These are phyloP conservation scores for Lytechinus variegatus DNA, from an alignment of 35 echinoderm and acorn worm species.

Conservation along the genomic window DNA sequence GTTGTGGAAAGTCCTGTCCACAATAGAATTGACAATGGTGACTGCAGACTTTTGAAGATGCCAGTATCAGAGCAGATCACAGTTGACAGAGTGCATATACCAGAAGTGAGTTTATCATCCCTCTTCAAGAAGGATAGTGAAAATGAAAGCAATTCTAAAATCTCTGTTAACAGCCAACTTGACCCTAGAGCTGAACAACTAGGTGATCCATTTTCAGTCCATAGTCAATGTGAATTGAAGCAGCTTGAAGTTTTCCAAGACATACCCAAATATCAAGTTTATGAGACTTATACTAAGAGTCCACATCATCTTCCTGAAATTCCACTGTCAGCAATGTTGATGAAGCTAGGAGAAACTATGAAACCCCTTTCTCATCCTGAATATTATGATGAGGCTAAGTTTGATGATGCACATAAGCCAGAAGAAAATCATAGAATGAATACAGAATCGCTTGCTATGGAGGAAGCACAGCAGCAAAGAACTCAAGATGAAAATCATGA, in stretches of 20 bases:
- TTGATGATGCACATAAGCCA: background rate
- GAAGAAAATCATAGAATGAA: background rate
- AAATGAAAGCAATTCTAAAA: background rate
- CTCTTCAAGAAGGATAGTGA: background rate
- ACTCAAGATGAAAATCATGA: background rate
- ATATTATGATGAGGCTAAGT: background rate
- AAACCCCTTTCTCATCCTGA: background rate
- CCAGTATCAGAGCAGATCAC: constrained; percentile 18
- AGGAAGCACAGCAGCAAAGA: background rate
- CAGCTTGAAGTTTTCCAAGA: background rate
- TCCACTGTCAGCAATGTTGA: background rate
- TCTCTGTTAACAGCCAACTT: background rate
- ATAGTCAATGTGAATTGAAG: background rate
- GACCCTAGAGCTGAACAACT: background rate
- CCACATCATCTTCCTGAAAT: background rate
- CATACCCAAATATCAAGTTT: background rate
- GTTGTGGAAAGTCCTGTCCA: background rate
- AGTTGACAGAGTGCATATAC: background rate
- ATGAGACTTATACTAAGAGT: background rate
- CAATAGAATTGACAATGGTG: background rate
- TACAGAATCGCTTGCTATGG: background rate
- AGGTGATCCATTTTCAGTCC: background rate
- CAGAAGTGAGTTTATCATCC: background rate
- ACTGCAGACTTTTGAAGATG: background rate
- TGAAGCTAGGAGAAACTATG: background rate